Conservation (phyloP, 1,140 invertebrate genomes). For the Lasioglossum albipes region DNA sequence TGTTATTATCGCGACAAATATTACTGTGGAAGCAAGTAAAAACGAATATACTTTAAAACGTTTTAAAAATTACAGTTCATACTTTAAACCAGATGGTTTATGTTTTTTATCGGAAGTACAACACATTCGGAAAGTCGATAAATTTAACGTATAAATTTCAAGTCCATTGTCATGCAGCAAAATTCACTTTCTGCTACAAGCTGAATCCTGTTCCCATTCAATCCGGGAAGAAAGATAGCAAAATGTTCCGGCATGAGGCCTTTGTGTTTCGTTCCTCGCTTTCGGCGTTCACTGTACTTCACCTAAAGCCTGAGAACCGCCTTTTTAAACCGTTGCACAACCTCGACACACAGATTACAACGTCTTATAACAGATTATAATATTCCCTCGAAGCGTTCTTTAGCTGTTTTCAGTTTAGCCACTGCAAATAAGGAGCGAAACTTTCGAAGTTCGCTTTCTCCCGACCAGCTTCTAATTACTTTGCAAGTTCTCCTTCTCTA, state of each 20-base stretch:
- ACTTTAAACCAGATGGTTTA: no score
- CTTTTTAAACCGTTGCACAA: background rate
- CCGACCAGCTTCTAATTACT: background rate
- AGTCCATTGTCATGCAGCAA: no score
- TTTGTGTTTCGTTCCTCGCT: background rate
- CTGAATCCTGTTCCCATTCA: no score
- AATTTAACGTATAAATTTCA: no score
- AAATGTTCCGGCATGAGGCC: background rate
- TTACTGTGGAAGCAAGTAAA: no score
- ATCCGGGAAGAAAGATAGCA: background rate
- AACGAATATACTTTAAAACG: no score
- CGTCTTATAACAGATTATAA: background rate
- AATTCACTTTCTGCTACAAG: no score
- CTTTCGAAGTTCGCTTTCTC: slow-evolving; percentile 1
- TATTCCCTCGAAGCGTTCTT: slow-evolving; percentile 1
- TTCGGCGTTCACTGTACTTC: background rate
- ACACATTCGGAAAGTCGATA: no score
- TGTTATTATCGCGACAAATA: no score
- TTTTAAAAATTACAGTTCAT: no score
- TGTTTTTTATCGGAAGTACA: no score
- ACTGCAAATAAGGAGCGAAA: background rate
- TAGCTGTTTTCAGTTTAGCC: slow-evolving; percentile 6
- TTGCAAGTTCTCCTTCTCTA: background rate
- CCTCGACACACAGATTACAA: slow-evolving; percentile 3
- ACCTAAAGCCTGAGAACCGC: background rate